Evolutionary conservation across 2,888 invertebrate species (phyloP).

Genomic region (Electrophaes corylata): DNA sequence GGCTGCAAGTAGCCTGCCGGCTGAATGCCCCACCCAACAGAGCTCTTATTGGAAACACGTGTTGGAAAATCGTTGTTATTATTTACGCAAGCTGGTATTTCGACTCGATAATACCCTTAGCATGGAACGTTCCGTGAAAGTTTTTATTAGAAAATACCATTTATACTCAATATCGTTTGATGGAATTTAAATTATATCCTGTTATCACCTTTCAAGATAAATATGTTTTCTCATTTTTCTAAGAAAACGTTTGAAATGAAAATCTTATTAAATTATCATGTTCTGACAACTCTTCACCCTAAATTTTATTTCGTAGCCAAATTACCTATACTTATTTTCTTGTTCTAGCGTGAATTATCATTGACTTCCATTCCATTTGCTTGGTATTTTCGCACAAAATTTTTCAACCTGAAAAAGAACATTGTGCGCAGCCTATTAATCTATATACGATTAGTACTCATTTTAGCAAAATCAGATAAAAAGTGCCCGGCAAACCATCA

Average conservation of each 20-base stretch:
- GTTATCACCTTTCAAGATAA: constrained; percentile 33
- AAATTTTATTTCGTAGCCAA: not conserved
- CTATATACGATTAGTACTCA: too few species aligned
- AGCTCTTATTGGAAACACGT: constrained; percentile 63
- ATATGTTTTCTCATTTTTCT: constrained; percentile 39
- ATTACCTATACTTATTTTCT: too few species aligned
- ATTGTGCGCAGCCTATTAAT: too few species aligned
- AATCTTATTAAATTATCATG: constrained; percentile 52
- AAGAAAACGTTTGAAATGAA: constrained; percentile 41
- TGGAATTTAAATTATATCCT: constrained; percentile 51
- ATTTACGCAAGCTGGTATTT: constrained; percentile 70
- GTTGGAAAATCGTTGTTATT: constrained; percentile 78
- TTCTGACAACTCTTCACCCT: constrained; percentile 8
- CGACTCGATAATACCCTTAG: constrained; percentile 70
- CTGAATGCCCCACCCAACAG: constrained; percentile 22
- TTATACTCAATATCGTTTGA: constrained; percentile 53
- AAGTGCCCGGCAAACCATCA: too few species aligned
- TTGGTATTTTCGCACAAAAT: too few species aligned
- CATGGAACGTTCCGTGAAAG: constrained; percentile 67
- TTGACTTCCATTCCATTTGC: too few species aligned
- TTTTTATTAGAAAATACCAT: constrained; percentile 76
- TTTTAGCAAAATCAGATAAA: too few species aligned
- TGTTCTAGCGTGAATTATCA: too few species aligned
- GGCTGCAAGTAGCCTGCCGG: constrained; percentile 9
- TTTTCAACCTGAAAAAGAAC: too few species aligned